These are phyloP conservation scores for Porites evermanni DNA, from an alignment of 92 coral and sea anemone genomes.

Conservation along the genomic window DNA sequence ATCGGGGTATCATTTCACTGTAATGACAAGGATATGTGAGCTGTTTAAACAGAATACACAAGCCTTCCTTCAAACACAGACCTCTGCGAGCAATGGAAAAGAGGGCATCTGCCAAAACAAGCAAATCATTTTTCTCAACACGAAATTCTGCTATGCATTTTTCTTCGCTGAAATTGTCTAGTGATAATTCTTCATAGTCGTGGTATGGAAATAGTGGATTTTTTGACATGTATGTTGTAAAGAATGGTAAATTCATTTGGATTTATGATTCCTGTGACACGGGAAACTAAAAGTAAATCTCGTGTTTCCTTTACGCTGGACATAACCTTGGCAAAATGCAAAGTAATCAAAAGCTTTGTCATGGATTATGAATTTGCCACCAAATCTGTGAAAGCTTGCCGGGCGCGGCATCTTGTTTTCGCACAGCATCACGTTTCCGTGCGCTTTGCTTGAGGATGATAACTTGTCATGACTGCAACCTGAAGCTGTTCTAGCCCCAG, in stretches of 20 bases:
- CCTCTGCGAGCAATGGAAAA: background rate
- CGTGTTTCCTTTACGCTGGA: no score
- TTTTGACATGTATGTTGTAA: background rate
- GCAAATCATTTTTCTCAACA: conserved; percentile 33
- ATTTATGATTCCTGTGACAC: conserved; percentile 39
- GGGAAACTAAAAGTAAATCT: conserved; percentile 8
- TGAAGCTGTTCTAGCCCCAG: conserved; percentile 6
- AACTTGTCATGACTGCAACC: background rate
- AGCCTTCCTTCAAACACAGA: background rate
- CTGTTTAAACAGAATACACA: no score
- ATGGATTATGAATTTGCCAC: no score
- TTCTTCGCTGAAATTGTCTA: background rate
- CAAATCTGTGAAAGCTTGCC: background rate
- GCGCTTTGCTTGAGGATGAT: no score
- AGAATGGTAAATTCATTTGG: conserved; percentile 32
- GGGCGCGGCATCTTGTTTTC: background rate
- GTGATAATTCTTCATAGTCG: conserved; percentile 19
- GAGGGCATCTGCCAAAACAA: conserved; percentile 38
- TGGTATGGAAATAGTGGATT: background rate
- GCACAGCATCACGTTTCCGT: no score
- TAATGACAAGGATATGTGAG: no score
- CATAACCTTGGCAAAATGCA: no score
- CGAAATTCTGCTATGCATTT: conserved; percentile 49
- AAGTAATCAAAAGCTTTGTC: no score
- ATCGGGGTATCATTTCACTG: no score